A percentile compares a stretch with the other conserved stretches of the same genome.
These are phyloP conservation scores for Chiloscyllium punctatum DNA, from an alignment of 2,797 vertebrate genomes.

Conservation along the genomic window DNA sequence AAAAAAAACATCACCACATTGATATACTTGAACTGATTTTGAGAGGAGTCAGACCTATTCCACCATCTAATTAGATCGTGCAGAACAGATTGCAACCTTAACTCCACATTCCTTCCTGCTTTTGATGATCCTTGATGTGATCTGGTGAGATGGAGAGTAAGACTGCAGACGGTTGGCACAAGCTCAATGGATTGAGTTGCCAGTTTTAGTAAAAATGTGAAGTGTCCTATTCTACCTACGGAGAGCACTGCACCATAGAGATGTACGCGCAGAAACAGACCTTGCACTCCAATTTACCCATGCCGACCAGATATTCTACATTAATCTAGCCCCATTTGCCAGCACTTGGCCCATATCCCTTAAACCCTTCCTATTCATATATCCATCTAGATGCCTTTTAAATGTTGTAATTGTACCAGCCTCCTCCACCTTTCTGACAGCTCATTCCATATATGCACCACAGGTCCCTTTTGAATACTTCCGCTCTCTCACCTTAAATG, in stretches of 20 bases:
- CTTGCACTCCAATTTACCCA: too few species aligned
- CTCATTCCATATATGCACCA: too few species aligned
- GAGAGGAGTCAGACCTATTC: not conserved
- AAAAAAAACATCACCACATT: not conserved
- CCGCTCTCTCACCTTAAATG: too few species aligned
- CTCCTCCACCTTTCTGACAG: too few species aligned
- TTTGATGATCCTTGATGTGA: not conserved
- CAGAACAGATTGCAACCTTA: not conserved
- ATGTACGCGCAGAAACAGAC: too few species aligned
- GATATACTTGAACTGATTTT: not conserved
- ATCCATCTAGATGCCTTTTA: too few species aligned
- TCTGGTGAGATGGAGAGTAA: not conserved
- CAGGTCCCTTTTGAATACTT: too few species aligned
- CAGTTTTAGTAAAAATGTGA: not conserved
- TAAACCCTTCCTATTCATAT: too few species aligned
- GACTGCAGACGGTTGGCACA: not conserved
- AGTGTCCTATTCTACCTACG: not conserved
- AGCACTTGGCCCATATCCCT: too few species aligned
- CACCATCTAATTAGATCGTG: not conserved
- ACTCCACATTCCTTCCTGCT: not conserved
- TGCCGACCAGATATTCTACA: too few species aligned
- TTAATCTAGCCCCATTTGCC: too few species aligned
- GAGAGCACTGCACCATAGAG: not conserved
- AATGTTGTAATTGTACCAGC: too few species aligned
- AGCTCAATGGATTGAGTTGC: not conserved